Evolutionary conservation across 2,113 vertebrate genomes (phyloP), one percentile per base, ranked within the genome.

Genomic region (Cololabis saira): DNA sequence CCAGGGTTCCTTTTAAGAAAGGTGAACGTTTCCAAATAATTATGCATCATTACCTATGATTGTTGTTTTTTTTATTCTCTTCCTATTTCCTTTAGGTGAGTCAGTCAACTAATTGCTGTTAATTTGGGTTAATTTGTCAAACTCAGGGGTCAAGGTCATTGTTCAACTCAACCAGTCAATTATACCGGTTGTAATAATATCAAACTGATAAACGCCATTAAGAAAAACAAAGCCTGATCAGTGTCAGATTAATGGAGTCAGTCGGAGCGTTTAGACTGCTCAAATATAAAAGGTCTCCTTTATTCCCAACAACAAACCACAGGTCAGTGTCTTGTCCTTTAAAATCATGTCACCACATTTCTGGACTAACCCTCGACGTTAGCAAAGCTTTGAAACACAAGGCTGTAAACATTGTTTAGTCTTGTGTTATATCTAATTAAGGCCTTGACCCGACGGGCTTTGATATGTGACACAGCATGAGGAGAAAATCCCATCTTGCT

Each of bases 101-200:
- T 56, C 63, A 65, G 65, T 65, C 41, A 1, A 48, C 30, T 56
- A 73, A 74, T 65, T 42, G 62, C 61, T 78, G 74, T 81, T 86
- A 70, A 87, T 85, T 81, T 66, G 52, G 74, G 76, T 75, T 88
- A 63, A 90, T 89, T 85, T 83, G 74, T 71, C 42, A 75, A 68
- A 67, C 55, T 40, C 65, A 52, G 68, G 42, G 61, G 71, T 56
- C 62, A 9, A 43, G 81, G 83, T 84, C 79, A 88, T 75, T 83
- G 81, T 86, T 87, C 87, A 83, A 85, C 69, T 62, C 57, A 59
- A 76, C 76, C 61, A 85, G 78, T 86, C 74, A 74, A 81, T 89
- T 86, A 80, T 68, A 14, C 47, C 8, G 67, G 33, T 61, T 77
- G 67, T 90, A 88, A 86, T 82, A 50, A 88, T 84, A 86, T 87